These are phyloP conservation scores for Ardeotis arabs DNA, from an alignment of 2,113 vertebrate genomes.

Conservation along the genomic window DNA sequence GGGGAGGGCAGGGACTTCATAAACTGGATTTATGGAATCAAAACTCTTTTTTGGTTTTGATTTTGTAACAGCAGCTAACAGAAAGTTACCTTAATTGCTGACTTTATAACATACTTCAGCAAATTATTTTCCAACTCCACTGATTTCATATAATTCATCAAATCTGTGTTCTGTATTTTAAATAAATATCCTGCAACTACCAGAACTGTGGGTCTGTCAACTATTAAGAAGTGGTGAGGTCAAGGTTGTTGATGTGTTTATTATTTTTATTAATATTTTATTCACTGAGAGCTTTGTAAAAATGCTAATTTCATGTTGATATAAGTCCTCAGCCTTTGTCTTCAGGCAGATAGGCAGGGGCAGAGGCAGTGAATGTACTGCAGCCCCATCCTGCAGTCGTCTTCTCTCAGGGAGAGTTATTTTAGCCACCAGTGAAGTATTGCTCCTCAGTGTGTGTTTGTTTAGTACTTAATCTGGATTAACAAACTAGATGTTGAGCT, in stretches of 20 bases:
- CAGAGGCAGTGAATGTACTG: not conserved
- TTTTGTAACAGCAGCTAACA: not conserved
- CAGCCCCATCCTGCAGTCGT: not conserved
- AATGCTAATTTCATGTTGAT: not conserved
- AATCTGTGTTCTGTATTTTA: not conserved
- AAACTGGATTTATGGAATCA: not conserved
- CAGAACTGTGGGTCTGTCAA: not conserved
- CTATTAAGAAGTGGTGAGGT: not conserved
- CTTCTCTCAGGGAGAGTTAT: not conserved
- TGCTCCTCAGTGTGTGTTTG: not conserved
- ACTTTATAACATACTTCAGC: not conserved
- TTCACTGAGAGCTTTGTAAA: not conserved
- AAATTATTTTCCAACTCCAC: not conserved
- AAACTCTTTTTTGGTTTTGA: not conserved
- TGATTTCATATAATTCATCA: not conserved
- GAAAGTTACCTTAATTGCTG: not conserved
- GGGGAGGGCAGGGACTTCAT: not conserved
- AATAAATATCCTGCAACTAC: not conserved
- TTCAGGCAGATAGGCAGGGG: not conserved
- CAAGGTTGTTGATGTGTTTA: not conserved
- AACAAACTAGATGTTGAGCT: not conserved
- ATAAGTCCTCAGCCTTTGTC: not conserved
- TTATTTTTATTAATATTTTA: not conserved
- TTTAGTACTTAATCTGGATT: not conserved
- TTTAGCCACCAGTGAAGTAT: not conserved